Evolutionary conservation across 2,888 invertebrate genomes (phyloP), one percentile per base, ranked within the genome.

Genomic region (Limnephilus rhombicus): DNA sequence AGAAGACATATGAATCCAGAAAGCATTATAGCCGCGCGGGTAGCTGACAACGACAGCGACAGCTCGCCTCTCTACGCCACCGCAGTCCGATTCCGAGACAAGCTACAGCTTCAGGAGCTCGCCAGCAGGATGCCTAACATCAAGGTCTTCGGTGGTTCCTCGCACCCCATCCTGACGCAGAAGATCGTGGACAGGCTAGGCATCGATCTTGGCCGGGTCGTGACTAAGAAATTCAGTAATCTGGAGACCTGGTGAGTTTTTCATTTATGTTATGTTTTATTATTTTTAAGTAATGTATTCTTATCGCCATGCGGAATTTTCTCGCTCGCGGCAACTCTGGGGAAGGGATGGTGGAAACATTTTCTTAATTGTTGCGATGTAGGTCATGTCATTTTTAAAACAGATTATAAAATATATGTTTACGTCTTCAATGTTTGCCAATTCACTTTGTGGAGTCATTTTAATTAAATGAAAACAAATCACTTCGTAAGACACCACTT

Each of bases 151-250:
- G 98, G 99, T 96, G 99, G 99, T 94, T 99, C 99, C 94, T 99
- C 99, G 94, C 99, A 99, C 96, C 98, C 98, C 91, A 99, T 99
- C 96, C 96, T 99, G 94, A 99, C 99, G 85, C 98, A 99, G 95
- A 98, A 98, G 95, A 99, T 99, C 95, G 99, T 99, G 94, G 99
- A 99, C 96, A 97, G 99, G 94, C 97, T 99, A 92, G 99, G 99
- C 94, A 99, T 99, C 95, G 99, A 99, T 96, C 97, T 99, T 94
- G 99, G 99, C 94, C 99, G 99, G 97, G 99, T 99, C 94, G 99
- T 99, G 95, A 98, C 99, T 94, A 99, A 99, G 96, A 99, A 99
- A 97, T 99, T 99, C 96, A 99, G 99, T 96, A 99, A 99, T 97
- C 98, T 99, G 96, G 99, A 99, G 97, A 99, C 99, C 96, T 99